phyloP scores from a whole-genome alignment of 1,140 invertebrate species.

The Platorchestia sp. region DNA sequence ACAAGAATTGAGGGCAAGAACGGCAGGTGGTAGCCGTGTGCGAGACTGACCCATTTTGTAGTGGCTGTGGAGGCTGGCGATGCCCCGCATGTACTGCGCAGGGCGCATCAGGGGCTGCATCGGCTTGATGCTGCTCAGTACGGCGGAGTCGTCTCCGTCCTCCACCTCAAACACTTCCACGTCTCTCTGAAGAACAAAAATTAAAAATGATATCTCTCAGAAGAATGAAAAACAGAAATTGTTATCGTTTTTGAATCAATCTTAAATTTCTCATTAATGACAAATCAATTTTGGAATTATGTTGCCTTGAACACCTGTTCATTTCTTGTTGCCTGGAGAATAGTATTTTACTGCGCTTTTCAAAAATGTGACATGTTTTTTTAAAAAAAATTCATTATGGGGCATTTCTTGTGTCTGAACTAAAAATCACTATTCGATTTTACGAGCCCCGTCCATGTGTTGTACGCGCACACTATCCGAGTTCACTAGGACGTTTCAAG shows the following conservation, averaged over 20 bases:
- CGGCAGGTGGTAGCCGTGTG: too few species aligned
- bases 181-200: slow-evolving; percentile 62
- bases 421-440: neutral
- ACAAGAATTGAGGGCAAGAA: too few species aligned
- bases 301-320: neutral
- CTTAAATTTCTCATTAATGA: neutral
- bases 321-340: neutral
- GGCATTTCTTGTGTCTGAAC: neutral
- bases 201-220: neutral
- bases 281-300: neutral
- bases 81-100: slow-evolving; percentile 72
- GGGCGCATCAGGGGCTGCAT: slow-evolving; percentile 87
- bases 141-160: slow-evolving; percentile 79
- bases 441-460: neutral
- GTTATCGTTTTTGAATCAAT: neutral
- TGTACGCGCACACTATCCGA: too few species aligned
- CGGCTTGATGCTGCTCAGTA: slow-evolving; percentile 87
- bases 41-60: slow-evolving; percentile 24
- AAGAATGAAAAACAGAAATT: too few species aligned
- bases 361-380: neutral
- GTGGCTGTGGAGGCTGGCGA: slow-evolving; percentile 65
- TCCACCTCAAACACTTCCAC: slow-evolving; percentile 73
- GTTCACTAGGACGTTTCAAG: neutral
- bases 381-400: neutral
- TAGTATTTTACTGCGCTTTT: neutral